phyloP scores from a whole-genome alignment of 1,140 invertebrate species.

The Geopemphigus sp. region DNA sequence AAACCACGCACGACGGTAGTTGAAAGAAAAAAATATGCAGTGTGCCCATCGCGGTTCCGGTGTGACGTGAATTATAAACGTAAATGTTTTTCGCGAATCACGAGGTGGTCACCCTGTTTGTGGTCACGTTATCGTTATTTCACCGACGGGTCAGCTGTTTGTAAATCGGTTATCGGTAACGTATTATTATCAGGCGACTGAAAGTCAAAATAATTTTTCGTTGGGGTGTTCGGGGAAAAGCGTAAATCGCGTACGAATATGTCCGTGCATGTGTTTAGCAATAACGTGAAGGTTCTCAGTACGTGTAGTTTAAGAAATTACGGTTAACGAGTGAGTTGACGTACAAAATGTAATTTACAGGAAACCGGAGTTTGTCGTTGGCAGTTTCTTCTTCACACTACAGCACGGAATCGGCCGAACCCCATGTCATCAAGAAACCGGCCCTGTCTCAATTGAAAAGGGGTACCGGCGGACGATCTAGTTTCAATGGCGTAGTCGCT shows the following conservation, averaged over 20 bases:
- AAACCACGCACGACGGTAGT: not conserved
- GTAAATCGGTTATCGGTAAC: constrained; percentile 25
- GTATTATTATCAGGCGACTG: not conserved
- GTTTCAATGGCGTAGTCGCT: constrained; percentile 93
- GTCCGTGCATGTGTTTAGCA: constrained; percentile 28
- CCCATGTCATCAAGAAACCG: constrained; percentile 56
- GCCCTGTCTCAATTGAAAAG: constrained; percentile 69
- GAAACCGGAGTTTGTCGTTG: constrained; percentile 21
- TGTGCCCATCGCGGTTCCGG: not conserved
- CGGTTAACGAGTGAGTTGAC: not conserved
- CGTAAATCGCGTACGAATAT: not conserved
- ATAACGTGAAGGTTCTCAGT: constrained; percentile 21
- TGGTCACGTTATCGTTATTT: not conserved
- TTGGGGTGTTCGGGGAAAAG: not conserved
- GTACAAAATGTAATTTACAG: not conserved
- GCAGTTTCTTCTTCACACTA: constrained; percentile 19
- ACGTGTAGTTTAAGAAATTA: not conserved
- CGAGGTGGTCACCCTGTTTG: not conserved
- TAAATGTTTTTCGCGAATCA: not conserved
- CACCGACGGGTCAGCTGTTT: constrained; percentile 24
- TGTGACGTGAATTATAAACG: not conserved
- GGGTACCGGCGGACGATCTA: constrained; percentile 90
- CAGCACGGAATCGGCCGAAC: constrained; percentile 15
- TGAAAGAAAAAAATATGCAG: not conserved
- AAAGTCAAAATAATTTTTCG: not conserved